A percentile compares a stretch with the other conserved stretches of the same genome.
Evolutionary conservation across 2,113 vertebrate genomes (phyloP).

Genomic region (Silurus asotus): DNA sequence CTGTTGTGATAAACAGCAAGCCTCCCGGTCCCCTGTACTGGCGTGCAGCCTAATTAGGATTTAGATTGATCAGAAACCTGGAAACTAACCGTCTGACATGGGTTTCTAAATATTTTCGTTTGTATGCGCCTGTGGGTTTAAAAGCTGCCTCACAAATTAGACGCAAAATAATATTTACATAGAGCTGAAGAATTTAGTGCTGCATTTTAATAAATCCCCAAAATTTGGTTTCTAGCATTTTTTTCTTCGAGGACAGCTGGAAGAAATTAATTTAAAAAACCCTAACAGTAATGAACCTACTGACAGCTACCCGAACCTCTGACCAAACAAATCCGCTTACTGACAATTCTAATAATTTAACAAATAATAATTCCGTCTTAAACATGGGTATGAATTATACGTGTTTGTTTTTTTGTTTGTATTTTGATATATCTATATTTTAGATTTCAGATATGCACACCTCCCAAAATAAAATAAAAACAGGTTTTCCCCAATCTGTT

Average conservation of each 20-base stretch:
- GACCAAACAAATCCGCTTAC: no score
- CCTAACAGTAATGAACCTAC: not conserved
- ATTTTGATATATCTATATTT: not conserved
- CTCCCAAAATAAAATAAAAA: not conserved
- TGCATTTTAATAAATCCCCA: not conserved
- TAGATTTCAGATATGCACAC: not conserved
- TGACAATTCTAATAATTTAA: no score
- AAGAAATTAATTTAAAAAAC: not conserved
- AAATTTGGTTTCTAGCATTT: not conserved
- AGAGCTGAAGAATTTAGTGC: not conserved
- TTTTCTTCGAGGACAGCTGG: not conserved
- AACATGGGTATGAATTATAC: no score
- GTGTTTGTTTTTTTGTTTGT: not conserved
- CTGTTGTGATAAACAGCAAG: not conserved
- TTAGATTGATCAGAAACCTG: conserved; percentile 7
- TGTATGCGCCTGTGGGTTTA: not conserved
- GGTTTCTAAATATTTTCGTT: not conserved
- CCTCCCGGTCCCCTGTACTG: not conserved
- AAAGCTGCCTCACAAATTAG: not conserved
- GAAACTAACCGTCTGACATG: not conserved
- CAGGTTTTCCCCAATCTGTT: not conserved
- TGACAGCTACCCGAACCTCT: not conserved
- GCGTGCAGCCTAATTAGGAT: conserved; percentile 6
- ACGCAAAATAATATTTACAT: not conserved
- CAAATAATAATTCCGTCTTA: no score